A percentile compares a stretch with the other conserved stretches of the same genome.
These are phyloP conservation scores for Falco concolor DNA, from an alignment of 2,797 vertebrate genomes.

Conservation along the genomic window DNA sequence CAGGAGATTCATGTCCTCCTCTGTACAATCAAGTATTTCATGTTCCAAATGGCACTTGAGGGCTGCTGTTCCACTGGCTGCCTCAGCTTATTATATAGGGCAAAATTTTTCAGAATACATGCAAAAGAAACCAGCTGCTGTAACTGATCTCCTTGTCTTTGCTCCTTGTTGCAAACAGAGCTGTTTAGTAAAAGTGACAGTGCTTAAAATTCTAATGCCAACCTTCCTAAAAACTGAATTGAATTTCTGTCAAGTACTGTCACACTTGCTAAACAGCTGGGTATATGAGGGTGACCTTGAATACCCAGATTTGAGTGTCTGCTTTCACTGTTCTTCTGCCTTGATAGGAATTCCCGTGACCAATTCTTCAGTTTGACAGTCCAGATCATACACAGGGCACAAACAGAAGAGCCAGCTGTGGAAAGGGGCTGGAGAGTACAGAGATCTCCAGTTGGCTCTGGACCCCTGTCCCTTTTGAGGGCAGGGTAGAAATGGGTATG, in stretches of 20 bases:
- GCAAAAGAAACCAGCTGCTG: not conserved
- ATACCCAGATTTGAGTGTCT: not conserved
- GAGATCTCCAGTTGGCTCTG: not conserved
- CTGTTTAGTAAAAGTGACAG: conserved; percentile 30
- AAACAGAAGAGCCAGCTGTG: not conserved
- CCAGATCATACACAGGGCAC: not conserved
- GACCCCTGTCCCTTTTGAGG: not conserved
- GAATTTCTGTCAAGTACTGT: conserved; percentile 43
- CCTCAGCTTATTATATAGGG: not conserved
- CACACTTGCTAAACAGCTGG: conserved; percentile 20
- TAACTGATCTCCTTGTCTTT: conserved; percentile 37
- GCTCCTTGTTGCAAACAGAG: not conserved
- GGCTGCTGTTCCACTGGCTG: conserved; percentile 4
- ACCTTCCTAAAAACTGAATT: conserved; percentile 21
- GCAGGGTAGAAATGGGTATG: not conserved
- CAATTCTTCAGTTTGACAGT: not conserved
- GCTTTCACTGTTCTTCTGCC: not conserved
- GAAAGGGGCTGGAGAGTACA: not conserved
- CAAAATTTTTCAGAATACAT: conserved; percentile 33
- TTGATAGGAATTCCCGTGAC: not conserved
- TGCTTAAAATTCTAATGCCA: conserved; percentile 36
- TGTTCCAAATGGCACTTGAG: conserved; percentile 6
- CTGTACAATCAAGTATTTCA: not conserved
- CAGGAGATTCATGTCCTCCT: not conserved
- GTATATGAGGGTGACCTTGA: conserved; percentile 55